phyloP scores from a whole-genome alignment of 2,797 vertebrate species.

The Anguilla megastoma region DNA sequence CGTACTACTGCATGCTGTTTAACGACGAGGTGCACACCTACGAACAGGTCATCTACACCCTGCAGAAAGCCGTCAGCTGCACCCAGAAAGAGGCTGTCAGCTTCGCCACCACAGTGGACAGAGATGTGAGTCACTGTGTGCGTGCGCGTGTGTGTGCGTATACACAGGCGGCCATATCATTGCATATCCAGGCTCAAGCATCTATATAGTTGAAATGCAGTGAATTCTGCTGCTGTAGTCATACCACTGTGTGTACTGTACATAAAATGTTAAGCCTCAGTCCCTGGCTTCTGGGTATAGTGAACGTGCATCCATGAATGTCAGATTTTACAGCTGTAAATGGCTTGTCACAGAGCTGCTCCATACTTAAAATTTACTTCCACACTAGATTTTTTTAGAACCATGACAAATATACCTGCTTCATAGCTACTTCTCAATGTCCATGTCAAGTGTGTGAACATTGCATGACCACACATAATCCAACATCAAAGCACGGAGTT shows the following conservation, averaged over 20 bases:
- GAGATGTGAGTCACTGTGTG: conserved; percentile 85
- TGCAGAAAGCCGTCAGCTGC: conserved; percentile 96
- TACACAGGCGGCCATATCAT: not conserved
- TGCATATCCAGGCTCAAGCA: not conserved
- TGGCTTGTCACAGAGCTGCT: too few species aligned
- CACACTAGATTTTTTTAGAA: too few species aligned
- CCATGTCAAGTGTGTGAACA: too few species aligned
- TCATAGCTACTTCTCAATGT: too few species aligned
- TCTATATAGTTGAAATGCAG: not conserved
- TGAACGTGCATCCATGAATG: too few species aligned
- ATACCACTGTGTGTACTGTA: not conserved
- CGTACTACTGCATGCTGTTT: conserved; percentile 96
- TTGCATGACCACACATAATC: too few species aligned
- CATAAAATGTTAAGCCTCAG: not conserved
- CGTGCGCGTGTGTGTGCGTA: not conserved
- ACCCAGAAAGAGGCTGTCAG: conserved; percentile 93
- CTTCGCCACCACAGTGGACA: conserved; percentile 93
- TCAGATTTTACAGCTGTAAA: too few species aligned
- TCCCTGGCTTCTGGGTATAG: too few species aligned
- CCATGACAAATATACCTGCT: too few species aligned
- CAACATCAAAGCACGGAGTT: too few species aligned
- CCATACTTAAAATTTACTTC: too few species aligned
- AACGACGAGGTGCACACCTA: conserved; percentile 98
- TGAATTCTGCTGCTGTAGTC: not conserved
- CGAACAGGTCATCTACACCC: conserved; percentile 97